A percentile compares a stretch with the other conserved stretches of the same genome.
Evolutionary conservation across 2,888 invertebrate genomes (phyloP).

Genomic region (Lydus trimaculatus): DNA sequence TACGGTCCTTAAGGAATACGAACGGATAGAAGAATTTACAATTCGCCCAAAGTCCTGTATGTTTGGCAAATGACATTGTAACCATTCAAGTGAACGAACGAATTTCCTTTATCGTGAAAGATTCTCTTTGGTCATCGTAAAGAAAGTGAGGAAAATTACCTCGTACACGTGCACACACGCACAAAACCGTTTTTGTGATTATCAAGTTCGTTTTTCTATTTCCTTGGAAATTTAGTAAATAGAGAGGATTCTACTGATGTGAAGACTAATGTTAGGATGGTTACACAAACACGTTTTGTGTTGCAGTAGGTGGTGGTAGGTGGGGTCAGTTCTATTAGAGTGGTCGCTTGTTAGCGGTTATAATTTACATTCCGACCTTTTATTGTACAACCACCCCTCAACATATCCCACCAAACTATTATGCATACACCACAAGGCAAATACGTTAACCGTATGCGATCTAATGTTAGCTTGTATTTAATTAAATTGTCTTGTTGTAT

Average conservation of each 20-base stretch:
- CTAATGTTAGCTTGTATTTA: neutral
- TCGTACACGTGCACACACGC: no score
- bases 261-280: neutral
- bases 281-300: neutral
- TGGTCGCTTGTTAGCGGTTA: conserved; percentile 19
- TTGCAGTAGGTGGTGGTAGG: conserved; percentile 17
- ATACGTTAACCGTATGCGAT: neutral
- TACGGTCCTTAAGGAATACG: conserved; percentile 39
- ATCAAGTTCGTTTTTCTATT: neutral
- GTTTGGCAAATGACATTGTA: conserved; percentile 39
- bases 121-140: conserved; percentile 16
- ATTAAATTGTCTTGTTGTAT: conserved; percentile 4
- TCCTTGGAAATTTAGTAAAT: neutral
- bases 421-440: neutral
- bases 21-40: conserved; percentile 42
- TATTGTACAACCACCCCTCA: conserved; percentile 18
- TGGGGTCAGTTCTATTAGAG: conserved; percentile 24
- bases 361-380: conserved; percentile 22
- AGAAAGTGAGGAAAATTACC: neutral
- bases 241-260: neutral
- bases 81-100: conserved; percentile 32
- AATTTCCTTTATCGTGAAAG: conserved; percentile 32
- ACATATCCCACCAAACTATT: neutral
- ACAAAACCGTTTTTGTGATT: neutral
- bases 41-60: conserved; percentile 37